phyloP scores from a whole-genome alignment of 2,113 vertebrate species.

The Hypocryptadius cinnamomeus region DNA sequence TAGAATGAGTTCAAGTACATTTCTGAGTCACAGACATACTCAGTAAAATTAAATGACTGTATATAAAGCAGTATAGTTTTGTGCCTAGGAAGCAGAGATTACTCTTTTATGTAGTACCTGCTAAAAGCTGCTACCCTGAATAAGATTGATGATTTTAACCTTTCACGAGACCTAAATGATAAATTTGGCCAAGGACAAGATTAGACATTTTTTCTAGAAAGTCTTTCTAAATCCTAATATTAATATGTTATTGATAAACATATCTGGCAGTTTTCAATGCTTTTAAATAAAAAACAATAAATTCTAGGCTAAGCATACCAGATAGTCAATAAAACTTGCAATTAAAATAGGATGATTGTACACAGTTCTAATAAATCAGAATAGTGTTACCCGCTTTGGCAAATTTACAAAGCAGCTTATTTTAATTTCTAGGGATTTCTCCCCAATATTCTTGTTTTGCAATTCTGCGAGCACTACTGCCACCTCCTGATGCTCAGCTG shows the following conservation, averaged over 20 bases:
- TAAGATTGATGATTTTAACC: neutral
- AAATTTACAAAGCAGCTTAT: constrained; percentile 6
- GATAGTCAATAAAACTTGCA: neutral
- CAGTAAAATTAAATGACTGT: neutral
- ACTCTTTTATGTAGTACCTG: neutral
- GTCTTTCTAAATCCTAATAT: neutral
- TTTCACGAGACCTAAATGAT: neutral
- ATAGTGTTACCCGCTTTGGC: neutral
- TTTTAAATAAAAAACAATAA: neutral
- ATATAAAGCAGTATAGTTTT: neutral
- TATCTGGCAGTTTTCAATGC: neutral
- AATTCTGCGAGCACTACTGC: constrained; percentile 65
- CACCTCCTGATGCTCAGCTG: constrained; percentile 65
- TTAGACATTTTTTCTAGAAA: neutral
- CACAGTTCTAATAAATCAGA: neutral
- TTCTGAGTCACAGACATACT: neutral
- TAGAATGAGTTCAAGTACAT: neutral
- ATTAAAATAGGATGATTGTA: neutral
- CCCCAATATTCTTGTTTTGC: neutral
- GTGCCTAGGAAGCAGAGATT: neutral
- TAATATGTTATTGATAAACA: neutral
- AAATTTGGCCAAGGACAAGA: neutral
- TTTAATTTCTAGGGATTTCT: neutral
- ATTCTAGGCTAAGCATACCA: neutral
- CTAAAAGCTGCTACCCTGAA: neutral